Percentiles rank a stretch among this genome's conserved stretches.
Conservation (phyloP, 2,888 invertebrate species). For the Unio pictorum region DNA sequence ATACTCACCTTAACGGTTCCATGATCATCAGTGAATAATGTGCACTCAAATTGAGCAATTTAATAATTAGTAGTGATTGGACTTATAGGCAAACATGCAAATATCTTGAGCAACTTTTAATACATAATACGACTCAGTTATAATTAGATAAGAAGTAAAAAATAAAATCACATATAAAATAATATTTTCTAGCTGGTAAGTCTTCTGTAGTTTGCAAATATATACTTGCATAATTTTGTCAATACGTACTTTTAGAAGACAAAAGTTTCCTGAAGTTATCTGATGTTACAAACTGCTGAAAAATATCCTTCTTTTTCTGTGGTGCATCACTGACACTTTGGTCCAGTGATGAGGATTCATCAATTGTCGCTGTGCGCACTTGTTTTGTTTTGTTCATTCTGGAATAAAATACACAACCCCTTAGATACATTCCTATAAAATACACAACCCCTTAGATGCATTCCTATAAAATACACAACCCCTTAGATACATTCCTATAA, state of each 20-base stretch:
- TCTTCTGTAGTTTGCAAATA: neutral
- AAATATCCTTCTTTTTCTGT: slow-evolving; percentile 31
- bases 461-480: too few species aligned
- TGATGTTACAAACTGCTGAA: slow-evolving; percentile 43
- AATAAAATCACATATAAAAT: neutral
- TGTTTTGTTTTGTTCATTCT: slow-evolving; percentile 50
- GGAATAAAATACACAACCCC: neutral
- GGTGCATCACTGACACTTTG: slow-evolving; percentile 12
- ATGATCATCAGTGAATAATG: too few species aligned
- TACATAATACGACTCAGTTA: neutral
- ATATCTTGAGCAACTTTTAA: too few species aligned
- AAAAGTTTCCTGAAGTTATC: slow-evolving; percentile 46
- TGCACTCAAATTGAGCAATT: too few species aligned
- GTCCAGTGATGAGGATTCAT: slow-evolving; percentile 8
- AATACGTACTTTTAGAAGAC: slow-evolving; percentile 31
- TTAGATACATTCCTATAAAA: too few species aligned
- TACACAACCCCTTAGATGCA: too few species aligned
- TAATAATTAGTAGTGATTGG: too few species aligned
- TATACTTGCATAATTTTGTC: neutral
- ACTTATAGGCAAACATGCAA: too few species aligned
- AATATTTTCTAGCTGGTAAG: neutral
- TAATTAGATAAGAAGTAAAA: neutral
- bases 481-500: too few species aligned
- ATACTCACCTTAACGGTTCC: too few species aligned
- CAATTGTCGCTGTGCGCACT: slow-evolving; percentile 19